phyloP scores from a whole-genome alignment of 35 echinoderm and acorn worm species.

The Chiridota heheva region DNA sequence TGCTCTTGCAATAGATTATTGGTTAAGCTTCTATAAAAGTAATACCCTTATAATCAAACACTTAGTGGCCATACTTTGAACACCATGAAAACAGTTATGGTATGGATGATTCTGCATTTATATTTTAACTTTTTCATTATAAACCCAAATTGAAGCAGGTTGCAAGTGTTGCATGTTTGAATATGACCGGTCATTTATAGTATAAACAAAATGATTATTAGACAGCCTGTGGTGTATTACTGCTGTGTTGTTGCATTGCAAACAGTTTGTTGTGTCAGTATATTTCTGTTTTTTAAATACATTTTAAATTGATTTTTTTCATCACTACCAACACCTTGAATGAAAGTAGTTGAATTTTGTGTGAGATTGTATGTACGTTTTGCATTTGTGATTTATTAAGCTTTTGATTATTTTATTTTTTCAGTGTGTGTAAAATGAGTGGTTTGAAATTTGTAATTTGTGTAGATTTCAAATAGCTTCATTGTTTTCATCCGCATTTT shows the following conservation, averaged over 20 bases:
- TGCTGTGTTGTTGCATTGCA: background rate
- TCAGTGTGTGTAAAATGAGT: background rate
- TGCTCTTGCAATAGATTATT: too few species aligned
- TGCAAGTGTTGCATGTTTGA: too few species aligned
- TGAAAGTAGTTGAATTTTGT: slow-evolving; percentile 18
- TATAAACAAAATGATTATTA: background rate
- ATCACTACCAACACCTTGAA: slow-evolving; percentile 54
- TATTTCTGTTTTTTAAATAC: background rate
- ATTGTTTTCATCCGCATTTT: background rate
- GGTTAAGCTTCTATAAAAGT: too few species aligned
- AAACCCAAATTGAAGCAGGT: background rate
- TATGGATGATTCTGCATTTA: too few species aligned
- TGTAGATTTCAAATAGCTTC: background rate
- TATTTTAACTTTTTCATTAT: background rate
- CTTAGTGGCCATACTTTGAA: too few species aligned
- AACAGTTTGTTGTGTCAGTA: background rate
- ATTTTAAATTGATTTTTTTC: slow-evolving; percentile 31
- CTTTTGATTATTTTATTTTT: background rate
- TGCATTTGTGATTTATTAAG: background rate
- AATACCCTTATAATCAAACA: too few species aligned
- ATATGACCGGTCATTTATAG: background rate
- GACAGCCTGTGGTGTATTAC: background rate
- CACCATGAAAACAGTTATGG: too few species aligned
- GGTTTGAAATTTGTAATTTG: background rate
- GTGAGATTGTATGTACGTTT: background rate